Conservation (phyloP, 2,113 vertebrate species). For the Sula dactylatra region DNA sequence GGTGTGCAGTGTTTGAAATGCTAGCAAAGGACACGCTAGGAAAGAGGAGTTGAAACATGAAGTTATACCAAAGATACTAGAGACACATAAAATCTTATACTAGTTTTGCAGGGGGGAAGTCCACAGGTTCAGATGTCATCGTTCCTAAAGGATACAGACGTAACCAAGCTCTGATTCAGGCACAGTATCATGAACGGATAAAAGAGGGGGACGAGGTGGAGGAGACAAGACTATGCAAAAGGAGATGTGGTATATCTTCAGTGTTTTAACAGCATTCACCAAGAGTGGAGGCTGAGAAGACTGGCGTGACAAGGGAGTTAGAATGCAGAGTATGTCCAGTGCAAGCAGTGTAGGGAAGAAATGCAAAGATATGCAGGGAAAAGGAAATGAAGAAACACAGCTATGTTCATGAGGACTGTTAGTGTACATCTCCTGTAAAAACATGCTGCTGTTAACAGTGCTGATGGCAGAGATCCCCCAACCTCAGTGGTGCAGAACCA, state of each 20-base stretch:
- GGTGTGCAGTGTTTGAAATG: background rate
- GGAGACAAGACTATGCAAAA: background rate
- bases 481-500: background rate
- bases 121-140: background rate
- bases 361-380: background rate
- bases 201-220: background rate
- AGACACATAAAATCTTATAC: background rate
- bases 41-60: background rate
- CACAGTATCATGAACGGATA: background rate
- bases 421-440: background rate
- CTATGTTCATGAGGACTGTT: background rate
- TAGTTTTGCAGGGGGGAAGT: background rate
- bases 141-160: background rate
- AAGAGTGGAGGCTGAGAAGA: background rate
- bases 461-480: background rate
- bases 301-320: background rate
- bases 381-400: background rate
- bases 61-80: background rate
- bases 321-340: background rate
- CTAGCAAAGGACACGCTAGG: background rate
- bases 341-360: background rate
- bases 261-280: background rate
- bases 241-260: background rate
- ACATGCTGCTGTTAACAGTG: background rate
- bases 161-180: background rate